Conservation (phyloP, 2,888 invertebrate species). For the Notodromas monacha region DNA sequence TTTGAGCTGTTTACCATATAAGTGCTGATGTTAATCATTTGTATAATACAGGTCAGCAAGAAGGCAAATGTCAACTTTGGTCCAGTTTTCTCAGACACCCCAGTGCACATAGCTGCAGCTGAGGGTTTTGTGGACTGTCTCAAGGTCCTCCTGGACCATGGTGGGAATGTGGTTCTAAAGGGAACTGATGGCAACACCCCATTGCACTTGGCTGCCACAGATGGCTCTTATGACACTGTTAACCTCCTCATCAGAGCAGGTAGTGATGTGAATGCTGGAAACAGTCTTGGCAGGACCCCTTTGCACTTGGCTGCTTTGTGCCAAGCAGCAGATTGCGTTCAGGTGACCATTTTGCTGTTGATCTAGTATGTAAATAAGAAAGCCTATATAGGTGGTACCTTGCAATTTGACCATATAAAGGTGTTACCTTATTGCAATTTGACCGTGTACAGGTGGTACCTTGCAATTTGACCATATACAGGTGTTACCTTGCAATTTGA, state of each 20-base stretch:
- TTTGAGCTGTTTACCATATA: too few species aligned
- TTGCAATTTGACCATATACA: too few species aligned
- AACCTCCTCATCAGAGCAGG: constrained; percentile 33
- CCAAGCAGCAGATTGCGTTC: constrained; percentile 41
- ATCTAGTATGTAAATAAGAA: too few species aligned
- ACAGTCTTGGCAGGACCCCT: constrained; percentile 39
- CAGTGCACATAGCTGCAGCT: constrained; percentile 43
- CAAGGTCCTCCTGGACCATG: constrained; percentile 34
- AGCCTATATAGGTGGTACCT: too few species aligned
- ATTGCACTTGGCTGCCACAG: constrained; percentile 54
- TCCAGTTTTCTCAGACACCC: constrained; percentile 41
- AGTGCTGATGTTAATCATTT: too few species aligned
- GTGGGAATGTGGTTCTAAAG: constrained; percentile 40
- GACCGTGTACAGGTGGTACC: too few species aligned
- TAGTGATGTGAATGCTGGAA: constrained; percentile 38
- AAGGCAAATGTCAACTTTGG: background rate
- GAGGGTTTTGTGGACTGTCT: constrained; percentile 33
- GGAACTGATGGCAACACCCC: constrained; percentile 33
- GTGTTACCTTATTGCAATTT: too few species aligned
- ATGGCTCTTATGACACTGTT: constrained; percentile 45
- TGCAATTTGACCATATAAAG: too few species aligned
- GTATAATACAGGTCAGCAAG: too few species aligned
- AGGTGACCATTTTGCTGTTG: too few species aligned
- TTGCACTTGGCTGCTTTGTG: constrained; percentile 48
- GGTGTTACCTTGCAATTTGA: too few species aligned